Base-by-base conservation (phyloP, 1,140 invertebrate species). In the Pseudomyrmex gracilis region DNA sequence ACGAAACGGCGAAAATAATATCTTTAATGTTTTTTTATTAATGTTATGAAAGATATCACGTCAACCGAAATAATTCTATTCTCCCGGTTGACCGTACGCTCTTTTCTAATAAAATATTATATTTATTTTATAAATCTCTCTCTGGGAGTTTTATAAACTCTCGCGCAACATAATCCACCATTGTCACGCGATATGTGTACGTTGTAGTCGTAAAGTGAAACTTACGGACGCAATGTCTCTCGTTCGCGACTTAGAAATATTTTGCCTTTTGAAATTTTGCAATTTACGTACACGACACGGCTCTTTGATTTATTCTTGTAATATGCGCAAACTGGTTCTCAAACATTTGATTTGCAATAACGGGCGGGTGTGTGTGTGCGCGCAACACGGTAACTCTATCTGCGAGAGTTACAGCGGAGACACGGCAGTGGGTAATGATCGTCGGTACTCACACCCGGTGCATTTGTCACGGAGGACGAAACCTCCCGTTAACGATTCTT, bases 241-340 rank as follows among this genome's bases (percentile, higher is more conserved):
- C 73, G 47, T 20, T 60, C 12, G 24, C 8, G 45, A 53, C 45
- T 45, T 12, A 9, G 74, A 20, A 53, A 15, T 67, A 68, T 45
- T 51, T 51, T 13, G 34, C 15, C 10, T 64, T 22, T 5, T 49
- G 15, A 34, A 24, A 61, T 55, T 71, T 58, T 49, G 60, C 68
- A 66, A 66, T 74, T 74, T 45, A 22, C 74, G 47, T 47, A 53
- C 22, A 20, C 24, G 57, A 77, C 24, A 22, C 45, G n/a, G 63
- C 24, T 58, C 60, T 80, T 66, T 71, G 53, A 80, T 80, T 80
- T 71, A 71, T 58, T 22, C 66, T n/a, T 43, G 53, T 71, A 58
- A 80, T 80, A 80, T 49, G 53, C 64, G 64, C 64, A n/a, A 78
- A 58, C 66, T 22, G 15, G 66, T 13, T 70, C 70, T 70, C 47